These are phyloP conservation scores for pig (Sus scrofa) DNA, from an alignment of 2,113 vertebrate genomes.

Conservation along the genomic window T2T-Sscrofa CM000830.6:107561001-107561500, in stretches of 20 bases:
- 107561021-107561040: neutral
- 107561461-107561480: neutral
- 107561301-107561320: neutral
- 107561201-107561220: neutral
- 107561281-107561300: neutral
- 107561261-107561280: neutral
- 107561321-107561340: constrained; percentile 5
- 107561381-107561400: constrained; percentile 35
- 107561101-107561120: constrained; percentile 33
- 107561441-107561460: neutral
- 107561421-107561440: neutral
- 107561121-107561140: neutral
- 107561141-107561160: neutral
- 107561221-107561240: constrained; percentile 21
- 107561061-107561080: neutral
- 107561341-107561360: neutral
- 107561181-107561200: constrained; percentile 11
- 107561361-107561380: neutral
- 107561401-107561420: neutral
- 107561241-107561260: neutral
- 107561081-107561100: constrained; percentile 21
- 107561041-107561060: constrained; percentile 26
- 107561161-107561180: neutral
- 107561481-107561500: neutral
- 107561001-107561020: constrained; percentile 26